Conservation (phyloP, 2,113 vertebrate species). For the Platysteira castanea region DNA sequence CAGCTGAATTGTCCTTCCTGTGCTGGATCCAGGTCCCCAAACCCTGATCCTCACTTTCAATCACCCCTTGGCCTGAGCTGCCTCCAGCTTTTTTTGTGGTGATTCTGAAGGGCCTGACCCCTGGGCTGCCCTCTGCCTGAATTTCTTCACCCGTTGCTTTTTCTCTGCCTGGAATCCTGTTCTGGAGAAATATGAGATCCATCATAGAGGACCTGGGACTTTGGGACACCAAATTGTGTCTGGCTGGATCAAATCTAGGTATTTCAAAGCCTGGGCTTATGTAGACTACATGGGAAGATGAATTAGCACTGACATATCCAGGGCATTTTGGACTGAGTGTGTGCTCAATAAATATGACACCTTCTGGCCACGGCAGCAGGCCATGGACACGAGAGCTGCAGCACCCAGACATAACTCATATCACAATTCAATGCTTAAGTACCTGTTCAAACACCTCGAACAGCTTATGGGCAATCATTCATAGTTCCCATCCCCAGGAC, state of each 20-base stretch:
- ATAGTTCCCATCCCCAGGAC: accelerated
- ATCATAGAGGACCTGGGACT: not conserved
- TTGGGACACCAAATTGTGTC: not conserved
- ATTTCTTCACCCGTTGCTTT: not conserved
- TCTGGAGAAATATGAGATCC: not conserved
- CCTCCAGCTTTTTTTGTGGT: not conserved
- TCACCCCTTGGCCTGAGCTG: not conserved
- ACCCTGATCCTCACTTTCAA: not conserved
- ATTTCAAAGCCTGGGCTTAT: not conserved
- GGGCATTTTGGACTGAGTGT: not conserved
- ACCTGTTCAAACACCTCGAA: not conserved
- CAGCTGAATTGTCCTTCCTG: not conserved
- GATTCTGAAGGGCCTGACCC: not conserved
- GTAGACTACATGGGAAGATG: not conserved
- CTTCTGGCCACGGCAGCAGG: not conserved
- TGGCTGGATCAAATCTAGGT: not conserved
- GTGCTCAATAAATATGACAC: not conserved
- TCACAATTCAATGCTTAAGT: not conserved
- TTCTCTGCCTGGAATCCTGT: not conserved
- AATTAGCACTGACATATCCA: not conserved
- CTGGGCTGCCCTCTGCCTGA: not conserved
- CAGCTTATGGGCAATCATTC: not conserved
- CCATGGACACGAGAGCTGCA: not conserved
- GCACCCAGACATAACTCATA: not conserved
- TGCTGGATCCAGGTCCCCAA: not conserved